phyloP scores from a whole-genome alignment of 2,113 vertebrate genomes.

The Phaethornis superciliosus region DNA sequence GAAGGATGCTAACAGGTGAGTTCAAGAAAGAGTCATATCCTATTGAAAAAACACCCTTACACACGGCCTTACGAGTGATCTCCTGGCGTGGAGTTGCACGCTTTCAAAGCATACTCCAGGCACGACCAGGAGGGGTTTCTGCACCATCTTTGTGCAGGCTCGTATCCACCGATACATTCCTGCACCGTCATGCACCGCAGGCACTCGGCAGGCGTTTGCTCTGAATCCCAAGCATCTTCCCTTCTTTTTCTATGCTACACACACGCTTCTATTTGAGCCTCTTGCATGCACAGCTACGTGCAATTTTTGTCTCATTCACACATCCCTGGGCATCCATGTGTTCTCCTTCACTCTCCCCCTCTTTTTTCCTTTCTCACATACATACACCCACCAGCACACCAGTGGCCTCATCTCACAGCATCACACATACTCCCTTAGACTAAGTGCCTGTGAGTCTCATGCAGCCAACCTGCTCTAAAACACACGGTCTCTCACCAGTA shows the following conservation, averaged over 20 bases:
- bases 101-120: neutral
- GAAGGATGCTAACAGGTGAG: slow-evolving; percentile 66
- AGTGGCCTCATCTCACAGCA: slow-evolving; percentile 42
- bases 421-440: slow-evolving; percentile 24
- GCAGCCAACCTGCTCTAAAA: neutral
- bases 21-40: slow-evolving; percentile 53
- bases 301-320: slow-evolving; percentile 56
- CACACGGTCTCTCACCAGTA: neutral
- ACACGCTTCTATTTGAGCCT: neutral
- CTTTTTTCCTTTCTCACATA: slow-evolving; percentile 44
- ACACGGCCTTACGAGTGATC: neutral
- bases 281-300: slow-evolving; percentile 16
- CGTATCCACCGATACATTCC: slow-evolving; percentile 3
- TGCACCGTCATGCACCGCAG: slow-evolving; percentile 58
- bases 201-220: neutral
- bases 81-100: neutral
- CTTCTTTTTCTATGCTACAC: slow-evolving; percentile 34
- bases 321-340: slow-evolving; percentile 54
- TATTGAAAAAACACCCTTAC: neutral
- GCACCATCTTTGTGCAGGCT: slow-evolving; percentile 52
- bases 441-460: neutral
- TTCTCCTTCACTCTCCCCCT: slow-evolving; percentile 61
- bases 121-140: slow-evolving; percentile 30
- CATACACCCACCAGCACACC: slow-evolving; percentile 2
- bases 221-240: slow-evolving; percentile 55